Conservation (phyloP, 1,140 invertebrate species). For the Sycobia sp. region DNA sequence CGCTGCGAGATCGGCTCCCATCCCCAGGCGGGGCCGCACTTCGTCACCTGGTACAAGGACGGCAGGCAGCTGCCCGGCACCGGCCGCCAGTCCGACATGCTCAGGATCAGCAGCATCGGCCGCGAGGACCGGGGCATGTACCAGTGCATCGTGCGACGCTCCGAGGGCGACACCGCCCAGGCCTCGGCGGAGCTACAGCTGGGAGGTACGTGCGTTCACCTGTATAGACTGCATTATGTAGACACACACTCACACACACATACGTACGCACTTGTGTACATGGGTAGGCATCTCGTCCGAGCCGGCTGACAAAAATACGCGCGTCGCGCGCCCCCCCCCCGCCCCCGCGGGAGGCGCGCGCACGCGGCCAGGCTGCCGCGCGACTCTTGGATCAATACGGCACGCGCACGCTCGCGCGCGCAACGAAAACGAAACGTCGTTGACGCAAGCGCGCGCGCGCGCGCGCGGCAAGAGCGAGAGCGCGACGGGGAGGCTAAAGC, state of each 20-base stretch:
- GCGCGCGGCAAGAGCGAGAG: neutral
- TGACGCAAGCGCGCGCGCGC: neutral
- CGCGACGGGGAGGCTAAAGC: neutral
- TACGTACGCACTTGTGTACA: too few relatives aligned
- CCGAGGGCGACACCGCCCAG: constrained; percentile 79
- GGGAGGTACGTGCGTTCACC: constrained; percentile 74
- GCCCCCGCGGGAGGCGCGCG: too few relatives aligned
- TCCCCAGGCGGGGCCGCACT: constrained; percentile 62
- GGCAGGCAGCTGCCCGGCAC: constrained; percentile 71
- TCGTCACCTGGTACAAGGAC: constrained; percentile 77
- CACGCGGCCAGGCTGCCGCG: too few relatives aligned
- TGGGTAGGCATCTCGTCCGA: too few relatives aligned
- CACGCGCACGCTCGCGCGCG: too few relatives aligned
- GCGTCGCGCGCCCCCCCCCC: neutral
- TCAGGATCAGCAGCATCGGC: constrained; percentile 72
- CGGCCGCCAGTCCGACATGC: constrained; percentile 68
- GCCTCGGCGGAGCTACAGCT: constrained; percentile 79
- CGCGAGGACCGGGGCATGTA: constrained; percentile 85
- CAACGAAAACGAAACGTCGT: too few relatives aligned
- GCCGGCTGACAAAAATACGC: neutral
- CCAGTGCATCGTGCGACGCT: constrained; percentile 77
- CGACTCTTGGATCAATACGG: too few relatives aligned
- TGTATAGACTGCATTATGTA: too few relatives aligned
- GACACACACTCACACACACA: too few relatives aligned
- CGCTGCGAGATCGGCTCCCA: constrained; percentile 67